Conservation (phyloP, 2,797 vertebrate genomes). For the Oceanodroma leucorhoa region DNA sequence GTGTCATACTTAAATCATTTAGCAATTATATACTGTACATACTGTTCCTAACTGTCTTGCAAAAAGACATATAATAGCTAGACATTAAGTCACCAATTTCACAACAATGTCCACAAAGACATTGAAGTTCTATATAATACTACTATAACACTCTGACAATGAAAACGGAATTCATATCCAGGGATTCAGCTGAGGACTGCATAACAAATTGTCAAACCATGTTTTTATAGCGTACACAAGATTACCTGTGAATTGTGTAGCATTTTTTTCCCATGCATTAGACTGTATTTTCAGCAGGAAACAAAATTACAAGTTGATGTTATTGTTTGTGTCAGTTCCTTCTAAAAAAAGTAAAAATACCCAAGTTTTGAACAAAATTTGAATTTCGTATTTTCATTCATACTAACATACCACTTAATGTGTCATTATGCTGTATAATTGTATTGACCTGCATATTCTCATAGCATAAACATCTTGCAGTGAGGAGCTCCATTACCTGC, state of each 20-base stretch:
- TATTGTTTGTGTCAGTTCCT: constrained; percentile 60
- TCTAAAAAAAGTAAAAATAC: constrained; percentile 55
- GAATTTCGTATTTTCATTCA: constrained; percentile 51
- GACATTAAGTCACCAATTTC: constrained; percentile 84
- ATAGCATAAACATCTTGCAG: constrained; percentile 59
- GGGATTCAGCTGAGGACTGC: constrained; percentile 78
- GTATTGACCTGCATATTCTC: constrained; percentile 45
- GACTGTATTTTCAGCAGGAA: constrained; percentile 61
- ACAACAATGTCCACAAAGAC: constrained; percentile 85
- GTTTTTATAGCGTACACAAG: constrained; percentile 73
- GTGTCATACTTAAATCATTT: constrained; percentile 77
- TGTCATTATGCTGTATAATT: neutral
- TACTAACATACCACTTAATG: constrained; percentile 42
- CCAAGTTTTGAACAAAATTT: constrained; percentile 43
- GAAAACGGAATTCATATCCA: constrained; percentile 81
- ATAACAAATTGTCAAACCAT: constrained; percentile 77
- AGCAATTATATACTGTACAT: constrained; percentile 83
- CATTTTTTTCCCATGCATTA: constrained; percentile 78
- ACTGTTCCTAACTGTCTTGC: constrained; percentile 79
- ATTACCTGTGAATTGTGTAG: constrained; percentile 73
- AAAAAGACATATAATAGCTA: constrained; percentile 83
- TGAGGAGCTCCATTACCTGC: constrained; percentile 46
- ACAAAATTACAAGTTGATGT: constrained; percentile 40
- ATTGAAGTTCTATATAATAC: constrained; percentile 85
- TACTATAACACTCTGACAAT: constrained; percentile 84